Conservation (phyloP, 2,113 vertebrate species). For the Thomomys bottae region DNA sequence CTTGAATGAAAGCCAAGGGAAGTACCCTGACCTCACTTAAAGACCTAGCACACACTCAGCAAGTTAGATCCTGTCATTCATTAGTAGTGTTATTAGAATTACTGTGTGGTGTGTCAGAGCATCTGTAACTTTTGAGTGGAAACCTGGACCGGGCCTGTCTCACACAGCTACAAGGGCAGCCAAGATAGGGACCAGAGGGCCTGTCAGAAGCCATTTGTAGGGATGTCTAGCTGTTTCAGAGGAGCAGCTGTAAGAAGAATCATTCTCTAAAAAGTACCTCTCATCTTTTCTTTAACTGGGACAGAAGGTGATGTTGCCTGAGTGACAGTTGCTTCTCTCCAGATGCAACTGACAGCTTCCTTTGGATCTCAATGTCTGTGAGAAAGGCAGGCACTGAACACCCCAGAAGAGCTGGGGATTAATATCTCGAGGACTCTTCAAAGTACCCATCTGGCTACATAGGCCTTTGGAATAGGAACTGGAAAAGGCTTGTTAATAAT, state of each 20-base stretch:
- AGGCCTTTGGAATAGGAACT: background rate
- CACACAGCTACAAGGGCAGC: background rate
- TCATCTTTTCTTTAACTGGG: background rate
- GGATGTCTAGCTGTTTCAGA: background rate
- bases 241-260: background rate
- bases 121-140: background rate
- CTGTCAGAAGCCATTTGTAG: constrained; percentile 48
- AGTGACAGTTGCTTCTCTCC: constrained; percentile 7
- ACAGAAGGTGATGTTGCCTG: constrained; percentile 48
- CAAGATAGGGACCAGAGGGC: background rate
- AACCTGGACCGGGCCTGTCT: background rate
- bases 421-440: background rate
- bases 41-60: background rate
- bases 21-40: too few relatives aligned
- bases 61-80: background rate
- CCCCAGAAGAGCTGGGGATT: background rate
- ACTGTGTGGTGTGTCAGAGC: background rate
- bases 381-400: background rate
- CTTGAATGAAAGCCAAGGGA: too few relatives aligned
- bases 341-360: constrained; percentile 18
- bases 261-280: background rate
- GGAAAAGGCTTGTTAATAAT: background rate
- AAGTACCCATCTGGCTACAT: background rate
- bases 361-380: accelerated
- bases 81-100: background rate